Conservation (phyloP, 2,797 vertebrate genomes). For the Eidolon dupreanum region DNA sequence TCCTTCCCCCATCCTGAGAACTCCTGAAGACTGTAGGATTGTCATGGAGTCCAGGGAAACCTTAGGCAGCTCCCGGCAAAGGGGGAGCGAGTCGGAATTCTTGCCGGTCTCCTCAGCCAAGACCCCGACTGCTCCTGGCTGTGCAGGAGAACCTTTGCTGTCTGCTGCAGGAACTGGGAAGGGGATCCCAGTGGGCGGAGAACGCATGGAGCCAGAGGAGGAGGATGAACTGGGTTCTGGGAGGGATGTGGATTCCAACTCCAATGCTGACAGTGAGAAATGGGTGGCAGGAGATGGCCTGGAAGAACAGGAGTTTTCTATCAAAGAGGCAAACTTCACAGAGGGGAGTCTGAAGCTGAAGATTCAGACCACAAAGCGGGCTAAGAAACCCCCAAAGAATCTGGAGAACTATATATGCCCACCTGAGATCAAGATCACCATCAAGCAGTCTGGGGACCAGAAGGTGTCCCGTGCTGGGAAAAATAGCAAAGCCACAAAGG, state of each 20-base stretch:
- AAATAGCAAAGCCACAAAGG: slow-evolving; percentile 90
- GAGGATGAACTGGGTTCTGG: slow-evolving; percentile 91
- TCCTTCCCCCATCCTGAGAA: slow-evolving; percentile 68
- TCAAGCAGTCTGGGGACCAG: slow-evolving; percentile 95
- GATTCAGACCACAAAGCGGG: slow-evolving; percentile 98
- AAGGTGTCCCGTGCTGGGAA: slow-evolving; percentile 89
- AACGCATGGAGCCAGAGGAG: slow-evolving; percentile 93
- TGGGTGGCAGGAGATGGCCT: slow-evolving; percentile 90
- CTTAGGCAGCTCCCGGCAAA: slow-evolving; percentile 91
- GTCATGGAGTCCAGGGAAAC: slow-evolving; percentile 97
- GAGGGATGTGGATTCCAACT: slow-evolving; percentile 91
- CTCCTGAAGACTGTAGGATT: slow-evolving; percentile 81
- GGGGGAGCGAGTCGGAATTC: slow-evolving; percentile 91
- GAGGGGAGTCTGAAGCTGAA: slow-evolving; percentile 99
- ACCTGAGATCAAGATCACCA: slow-evolving; percentile 98
- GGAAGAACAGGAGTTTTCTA: slow-evolving; percentile 98
- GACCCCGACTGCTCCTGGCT: slow-evolving; percentile 70
- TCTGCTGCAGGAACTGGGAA: slow-evolving; percentile 84
- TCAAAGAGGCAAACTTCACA: slow-evolving; percentile 98
- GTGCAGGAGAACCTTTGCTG: slow-evolving; percentile 83
- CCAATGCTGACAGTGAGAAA: slow-evolving; percentile 91
- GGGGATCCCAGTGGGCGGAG: slow-evolving; percentile 88
- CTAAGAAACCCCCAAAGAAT: slow-evolving; percentile 98
- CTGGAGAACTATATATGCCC: slow-evolving; percentile 99
- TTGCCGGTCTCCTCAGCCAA: slow-evolving; percentile 85